These are phyloP conservation scores for Cynoglossus semilaevis DNA, from an alignment of 2,113 vertebrate genomes.

Conservation along the genomic window DNA sequence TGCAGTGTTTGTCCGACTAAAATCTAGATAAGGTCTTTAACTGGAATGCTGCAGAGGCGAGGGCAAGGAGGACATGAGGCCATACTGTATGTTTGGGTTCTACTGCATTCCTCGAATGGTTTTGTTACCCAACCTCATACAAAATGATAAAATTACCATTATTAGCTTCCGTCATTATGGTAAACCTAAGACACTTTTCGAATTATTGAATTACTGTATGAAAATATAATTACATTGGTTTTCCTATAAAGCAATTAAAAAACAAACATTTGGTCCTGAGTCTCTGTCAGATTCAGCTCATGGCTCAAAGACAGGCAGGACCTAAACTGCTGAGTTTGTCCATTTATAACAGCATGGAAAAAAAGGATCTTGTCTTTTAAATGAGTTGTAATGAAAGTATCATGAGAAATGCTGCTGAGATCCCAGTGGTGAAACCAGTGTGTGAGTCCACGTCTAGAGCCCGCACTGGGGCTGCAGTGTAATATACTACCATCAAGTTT, in stretches of 20 bases:
- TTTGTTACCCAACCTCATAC: not conserved
- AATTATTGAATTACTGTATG: not conserved
- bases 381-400: not conserved
- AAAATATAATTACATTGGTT: not conserved
- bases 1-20: conserved; percentile 25
- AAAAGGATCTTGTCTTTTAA: conserved; percentile 1
- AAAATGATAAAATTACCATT: not conserved
- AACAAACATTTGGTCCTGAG: not conserved
- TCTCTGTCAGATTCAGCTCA: not conserved
- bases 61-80: conserved; percentile 30
- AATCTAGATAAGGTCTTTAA: conserved; percentile 50
- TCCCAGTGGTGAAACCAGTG: not conserved
- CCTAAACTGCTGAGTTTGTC: not conserved
- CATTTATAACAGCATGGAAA: no score
- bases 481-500: no score
- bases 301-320: not conserved
- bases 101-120: not conserved
- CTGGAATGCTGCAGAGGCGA: conserved; percentile 33
- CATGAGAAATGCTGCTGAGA: not conserved
- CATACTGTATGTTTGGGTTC: conserved; percentile 30
- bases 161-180: not conserved
- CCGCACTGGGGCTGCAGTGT: not conserved
- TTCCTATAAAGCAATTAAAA: conserved; percentile 1
- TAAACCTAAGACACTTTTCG: not conserved
- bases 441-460: not conserved